Percentiles rank a stretch among this genome's conserved stretches.
Conservation (phyloP, 2,113 vertebrate genomes). For the Emydura subglobosa region DNA sequence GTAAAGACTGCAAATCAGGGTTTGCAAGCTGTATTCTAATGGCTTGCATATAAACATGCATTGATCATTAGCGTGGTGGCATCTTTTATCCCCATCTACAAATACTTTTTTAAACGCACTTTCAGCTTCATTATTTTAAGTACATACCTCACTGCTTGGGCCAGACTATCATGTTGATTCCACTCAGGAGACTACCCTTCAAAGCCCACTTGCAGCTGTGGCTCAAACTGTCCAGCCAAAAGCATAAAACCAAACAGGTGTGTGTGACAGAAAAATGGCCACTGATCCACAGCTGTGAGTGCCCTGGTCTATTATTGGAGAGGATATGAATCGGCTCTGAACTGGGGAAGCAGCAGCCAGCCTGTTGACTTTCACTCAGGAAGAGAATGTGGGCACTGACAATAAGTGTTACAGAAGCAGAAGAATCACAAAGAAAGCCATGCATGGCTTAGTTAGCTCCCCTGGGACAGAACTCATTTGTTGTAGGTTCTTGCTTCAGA, state of each 20-base stretch:
- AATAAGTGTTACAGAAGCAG: neutral
- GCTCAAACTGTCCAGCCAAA: neutral
- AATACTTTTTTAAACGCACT: constrained; percentile 25
- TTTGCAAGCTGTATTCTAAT: neutral
- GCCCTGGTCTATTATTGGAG: constrained; percentile 23
- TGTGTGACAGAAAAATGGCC: neutral
- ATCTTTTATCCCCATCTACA: neutral
- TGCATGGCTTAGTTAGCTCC: neutral
- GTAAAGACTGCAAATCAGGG: neutral
- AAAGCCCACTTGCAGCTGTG: constrained; percentile 11
- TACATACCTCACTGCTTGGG: neutral
- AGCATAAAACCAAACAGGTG: constrained; percentile 32
- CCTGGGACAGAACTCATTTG: neutral
- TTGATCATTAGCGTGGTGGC: neutral
- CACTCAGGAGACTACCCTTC: constrained; percentile 10
- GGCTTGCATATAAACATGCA: neutral
- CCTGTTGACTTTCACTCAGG: neutral
- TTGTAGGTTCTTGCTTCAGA: neutral
- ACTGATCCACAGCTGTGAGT: neutral
- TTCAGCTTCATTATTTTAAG: constrained; percentile 59
- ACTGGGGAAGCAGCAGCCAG: neutral
- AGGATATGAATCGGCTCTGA: neutral
- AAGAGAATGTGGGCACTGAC: neutral
- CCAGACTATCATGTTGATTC: constrained; percentile 1
- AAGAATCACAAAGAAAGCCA: neutral